Base-by-base conservation (phyloP, 2,888 invertebrate genomes). In the Thysanoteuthis rhombus region DNA sequence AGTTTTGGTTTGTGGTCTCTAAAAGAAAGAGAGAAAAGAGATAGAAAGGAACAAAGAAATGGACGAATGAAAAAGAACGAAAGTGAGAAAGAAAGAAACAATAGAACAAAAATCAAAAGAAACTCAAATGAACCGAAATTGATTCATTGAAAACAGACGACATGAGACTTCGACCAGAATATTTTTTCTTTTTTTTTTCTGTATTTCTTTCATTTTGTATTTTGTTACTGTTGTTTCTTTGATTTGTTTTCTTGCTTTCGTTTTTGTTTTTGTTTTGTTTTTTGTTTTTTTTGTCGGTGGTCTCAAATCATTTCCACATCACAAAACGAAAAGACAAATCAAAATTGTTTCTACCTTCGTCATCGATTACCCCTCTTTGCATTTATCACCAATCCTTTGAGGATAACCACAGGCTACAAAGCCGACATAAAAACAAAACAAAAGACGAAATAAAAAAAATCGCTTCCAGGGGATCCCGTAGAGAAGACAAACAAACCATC, bases 291-390 rank as follows among this genome's bases (percentile, higher is more conserved):
- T 75, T n/a, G 10, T 75, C 75, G n/a, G 75, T 19, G 10, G 75
- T 75, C n/a, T 6, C 75, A n/a, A 75, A 75, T 75, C 75, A 75
- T 75, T 75, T 75, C 75, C 75, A n/a, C 75, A 36, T 75, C 75
- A 75, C n/a, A 75, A n/a, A 75, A 36, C n/a, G n/a, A 75, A 75
- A n/a, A 75, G 10, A 75, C 10, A 75, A 75, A 75, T 75, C 75
- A 75, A 75, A 75, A 75, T 75, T 75, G 75, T 75, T 75, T 75
- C 75, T n/a, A n/a, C n/a, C n/a, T 75, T 75, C 75, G 75, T 75
- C 75, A 75, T 75, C n/a, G 75, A 75, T n/a, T 75, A n/a, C 16
- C n/a, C 75, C 12, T 16, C 75, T 4, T 36, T 75, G 75, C 75
- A 75, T 75, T 75, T 75, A 75, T 75, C n/a, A 75, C n/a, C 75